Conservation (phyloP, 2,113 vertebrate species). For the Bagarius yarrelli region DNA sequence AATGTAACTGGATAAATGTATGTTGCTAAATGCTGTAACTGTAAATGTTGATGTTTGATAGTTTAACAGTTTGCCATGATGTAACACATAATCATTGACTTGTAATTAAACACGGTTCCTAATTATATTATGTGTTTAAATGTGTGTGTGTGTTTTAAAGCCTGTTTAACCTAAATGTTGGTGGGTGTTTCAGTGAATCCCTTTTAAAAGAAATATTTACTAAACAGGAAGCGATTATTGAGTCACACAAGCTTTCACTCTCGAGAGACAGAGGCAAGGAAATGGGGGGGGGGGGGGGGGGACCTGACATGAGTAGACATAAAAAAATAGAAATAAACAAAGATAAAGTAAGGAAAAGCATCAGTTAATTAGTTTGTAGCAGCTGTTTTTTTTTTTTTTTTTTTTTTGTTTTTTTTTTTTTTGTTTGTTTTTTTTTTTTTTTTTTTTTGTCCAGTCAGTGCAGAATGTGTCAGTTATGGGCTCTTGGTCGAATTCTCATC, state of each 20-base stretch:
- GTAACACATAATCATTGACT: not conserved
- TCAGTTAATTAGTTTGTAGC: slow-evolving; percentile 1
- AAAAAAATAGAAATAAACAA: slow-evolving; percentile 3
- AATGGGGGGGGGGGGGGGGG: not conserved
- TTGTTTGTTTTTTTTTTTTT: too few species aligned
- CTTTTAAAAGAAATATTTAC: slow-evolving; percentile 39
- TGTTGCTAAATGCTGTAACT: not conserved
- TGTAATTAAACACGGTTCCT: not conserved
- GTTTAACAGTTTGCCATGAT: not conserved
- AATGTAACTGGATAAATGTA: too few species aligned
- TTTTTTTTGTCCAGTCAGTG: not conserved
- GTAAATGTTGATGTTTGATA: not conserved
- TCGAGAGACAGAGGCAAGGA: not conserved
- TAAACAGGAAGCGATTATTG: slow-evolving; percentile 29
- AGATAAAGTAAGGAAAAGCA: not conserved
- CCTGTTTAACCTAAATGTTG: not conserved
- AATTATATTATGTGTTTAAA: not conserved
- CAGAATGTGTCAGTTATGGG: not conserved
- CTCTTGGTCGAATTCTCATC: not conserved
- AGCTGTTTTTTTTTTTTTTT: not conserved
- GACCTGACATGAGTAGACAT: not conserved
- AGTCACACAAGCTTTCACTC: slow-evolving; percentile 25
- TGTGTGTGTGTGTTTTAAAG: not conserved
- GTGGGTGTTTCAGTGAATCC: slow-evolving; percentile 8
- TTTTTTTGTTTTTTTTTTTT: too few species aligned